These are phyloP conservation scores for Paragorgia papillata DNA, from an alignment of 92 coral and sea anemone genomes.

Conservation along the genomic window DNA sequence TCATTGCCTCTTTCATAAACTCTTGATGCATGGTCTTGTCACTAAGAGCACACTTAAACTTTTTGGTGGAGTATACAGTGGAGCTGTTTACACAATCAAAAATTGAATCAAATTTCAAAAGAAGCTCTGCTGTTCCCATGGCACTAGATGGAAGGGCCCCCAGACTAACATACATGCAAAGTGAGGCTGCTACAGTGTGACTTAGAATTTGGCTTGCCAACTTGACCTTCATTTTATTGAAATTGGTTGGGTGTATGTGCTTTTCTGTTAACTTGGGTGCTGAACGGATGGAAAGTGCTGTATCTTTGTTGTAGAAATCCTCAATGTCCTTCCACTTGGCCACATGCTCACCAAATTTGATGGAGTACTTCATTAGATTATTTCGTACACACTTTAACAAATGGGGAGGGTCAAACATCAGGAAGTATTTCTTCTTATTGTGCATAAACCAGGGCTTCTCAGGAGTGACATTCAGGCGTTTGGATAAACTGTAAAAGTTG, in stretches of 20 bases:
- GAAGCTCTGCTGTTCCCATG: conserved; percentile 29
- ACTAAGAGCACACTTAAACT: conserved; percentile 30
- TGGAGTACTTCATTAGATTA: conserved; percentile 26
- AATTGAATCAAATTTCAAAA: conserved; percentile 26
- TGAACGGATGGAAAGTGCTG: conserved; percentile 5
- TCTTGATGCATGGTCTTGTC: conserved; percentile 18
- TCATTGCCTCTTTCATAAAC: conserved; percentile 32
- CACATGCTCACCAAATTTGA: conserved; percentile 14
- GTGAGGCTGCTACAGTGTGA: conserved; percentile 38
- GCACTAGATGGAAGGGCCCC: conserved; percentile 31
- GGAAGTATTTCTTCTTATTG: conserved; percentile 17
- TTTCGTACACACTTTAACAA: conserved; percentile 32
- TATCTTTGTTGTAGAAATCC: conserved; percentile 30
- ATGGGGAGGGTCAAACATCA: conserved; percentile 43
- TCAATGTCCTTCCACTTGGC: conserved; percentile 39
- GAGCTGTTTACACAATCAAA: conserved; percentile 35
- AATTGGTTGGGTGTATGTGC: conserved; percentile 36
- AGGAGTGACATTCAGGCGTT: conserved; percentile 9
- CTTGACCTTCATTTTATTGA: conserved; percentile 34
- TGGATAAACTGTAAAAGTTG: conserved; percentile 16
- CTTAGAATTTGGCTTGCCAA: conserved; percentile 28
- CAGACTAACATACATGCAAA: conserved; percentile 27
- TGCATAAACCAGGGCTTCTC: conserved; percentile 25
- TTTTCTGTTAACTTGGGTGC: conserved; percentile 44
- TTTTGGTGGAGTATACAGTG: conserved; percentile 11